Conservation (phyloP, 2,797 vertebrate genomes). For the Chaunax sp. region DNA sequence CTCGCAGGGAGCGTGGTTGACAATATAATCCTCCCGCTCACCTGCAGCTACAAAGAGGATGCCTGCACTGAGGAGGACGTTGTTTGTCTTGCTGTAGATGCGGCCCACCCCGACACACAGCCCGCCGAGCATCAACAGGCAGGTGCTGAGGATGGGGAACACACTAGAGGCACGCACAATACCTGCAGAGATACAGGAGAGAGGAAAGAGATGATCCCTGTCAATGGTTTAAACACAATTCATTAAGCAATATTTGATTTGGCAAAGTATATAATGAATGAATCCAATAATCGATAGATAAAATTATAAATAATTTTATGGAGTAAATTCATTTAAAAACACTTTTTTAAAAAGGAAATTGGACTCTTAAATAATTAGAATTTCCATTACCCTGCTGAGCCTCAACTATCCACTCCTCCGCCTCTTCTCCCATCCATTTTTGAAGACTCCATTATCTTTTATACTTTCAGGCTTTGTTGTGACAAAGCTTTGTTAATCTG, state of each 20-base stretch:
- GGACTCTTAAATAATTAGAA: slow-evolving; percentile 13
- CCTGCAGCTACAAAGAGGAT: slow-evolving; percentile 98
- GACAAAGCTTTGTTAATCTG: slow-evolving; percentile 65
- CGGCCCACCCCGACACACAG: slow-evolving; percentile 93
- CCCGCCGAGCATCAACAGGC: slow-evolving; percentile 93
- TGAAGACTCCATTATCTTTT: slow-evolving; percentile 53
- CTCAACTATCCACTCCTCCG: slow-evolving; percentile 21
- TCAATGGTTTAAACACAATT: not conserved
- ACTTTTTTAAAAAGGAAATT: slow-evolving; percentile 6
- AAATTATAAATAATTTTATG: not conserved
- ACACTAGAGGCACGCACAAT: slow-evolving; percentile 98
- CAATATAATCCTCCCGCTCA: slow-evolving; percentile 67
- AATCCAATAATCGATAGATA: not conserved
- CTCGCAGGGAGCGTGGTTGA: slow-evolving; percentile 1
- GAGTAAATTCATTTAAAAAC: not conserved
- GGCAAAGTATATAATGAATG: not conserved
- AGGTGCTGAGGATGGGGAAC: slow-evolving; percentile 97
- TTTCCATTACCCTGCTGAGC: slow-evolving; percentile 29
- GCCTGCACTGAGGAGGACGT: slow-evolving; percentile 95
- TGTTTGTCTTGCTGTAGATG: slow-evolving; percentile 95
- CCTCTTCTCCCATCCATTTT: slow-evolving; percentile 34
- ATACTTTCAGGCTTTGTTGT: slow-evolving; percentile 56
- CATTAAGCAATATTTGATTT: not conserved
- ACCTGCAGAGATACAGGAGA: slow-evolving; percentile 78
- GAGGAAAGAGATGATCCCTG: not conserved